Conservation (phyloP, 2,797 vertebrate species). For the Botia kubotai region DNA sequence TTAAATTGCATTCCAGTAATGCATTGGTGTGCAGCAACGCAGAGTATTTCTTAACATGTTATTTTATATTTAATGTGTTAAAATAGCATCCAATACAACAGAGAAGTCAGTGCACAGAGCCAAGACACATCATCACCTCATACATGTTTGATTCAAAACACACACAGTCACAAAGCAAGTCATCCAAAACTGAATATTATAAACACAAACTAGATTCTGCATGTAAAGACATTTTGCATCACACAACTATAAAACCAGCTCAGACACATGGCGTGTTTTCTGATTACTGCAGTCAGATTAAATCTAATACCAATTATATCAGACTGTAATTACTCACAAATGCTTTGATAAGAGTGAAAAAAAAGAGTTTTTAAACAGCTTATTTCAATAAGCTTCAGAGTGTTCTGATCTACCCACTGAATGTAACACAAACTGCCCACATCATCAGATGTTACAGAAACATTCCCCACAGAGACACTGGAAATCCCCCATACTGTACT, state of each 20-base stretch:
- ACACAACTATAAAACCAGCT: constrained; percentile 55
- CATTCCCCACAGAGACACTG: constrained; percentile 59
- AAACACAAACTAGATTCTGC: background rate
- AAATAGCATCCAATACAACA: too few relatives aligned
- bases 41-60: too few relatives aligned
- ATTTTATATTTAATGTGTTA: too few relatives aligned
- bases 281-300: constrained; percentile 33
- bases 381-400: constrained; percentile 61
- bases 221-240: constrained; percentile 43
- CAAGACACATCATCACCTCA: too few relatives aligned
- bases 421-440: constrained; percentile 62
- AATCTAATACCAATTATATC: constrained; percentile 54
- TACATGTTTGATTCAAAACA: too few relatives aligned
- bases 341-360: constrained; percentile 67
- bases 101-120: too few relatives aligned
- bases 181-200: background rate
- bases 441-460: constrained; percentile 64
- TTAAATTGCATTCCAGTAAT: too few relatives aligned
- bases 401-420: constrained; percentile 51
- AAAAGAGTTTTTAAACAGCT: constrained; percentile 66
- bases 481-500: constrained; percentile 53
- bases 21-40: too few relatives aligned
- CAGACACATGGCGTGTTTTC: constrained; percentile 44
- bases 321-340: constrained; percentile 61
- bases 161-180: too few relatives aligned